Conservation (phyloP, 1,140 invertebrate species). For the Chelonus insularis region DNA sequence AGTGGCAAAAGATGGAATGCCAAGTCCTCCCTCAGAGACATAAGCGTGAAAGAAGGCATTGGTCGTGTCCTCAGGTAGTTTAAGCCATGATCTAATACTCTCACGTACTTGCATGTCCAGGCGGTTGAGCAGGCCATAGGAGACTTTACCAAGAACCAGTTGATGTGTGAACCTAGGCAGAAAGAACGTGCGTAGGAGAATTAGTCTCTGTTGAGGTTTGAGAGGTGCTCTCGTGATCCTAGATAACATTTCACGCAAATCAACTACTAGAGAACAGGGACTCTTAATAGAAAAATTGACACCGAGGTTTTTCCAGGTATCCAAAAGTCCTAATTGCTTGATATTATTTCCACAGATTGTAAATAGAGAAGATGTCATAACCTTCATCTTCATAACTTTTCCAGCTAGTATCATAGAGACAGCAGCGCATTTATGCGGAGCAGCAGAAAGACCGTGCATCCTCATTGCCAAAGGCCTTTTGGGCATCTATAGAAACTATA, state of each 20-base stretch:
- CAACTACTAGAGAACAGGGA: slow-evolving; percentile 9
- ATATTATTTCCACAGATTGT: slow-evolving; percentile 19
- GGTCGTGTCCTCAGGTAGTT: neutral
- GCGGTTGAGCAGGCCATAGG: neutral
- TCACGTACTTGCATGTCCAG: neutral
- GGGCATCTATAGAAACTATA: slow-evolving; percentile 25
- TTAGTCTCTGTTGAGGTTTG: slow-evolving; percentile 44
- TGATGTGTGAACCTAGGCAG: slow-evolving; percentile 31
- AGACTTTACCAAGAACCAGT: slow-evolving; percentile 20
- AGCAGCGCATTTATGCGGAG: neutral
- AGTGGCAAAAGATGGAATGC: neutral
- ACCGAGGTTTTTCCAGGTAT: slow-evolving; percentile 49
- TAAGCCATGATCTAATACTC: neutral
- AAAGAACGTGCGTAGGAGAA: slow-evolving; percentile 35
- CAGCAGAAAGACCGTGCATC: neutral
- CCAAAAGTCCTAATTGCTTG: too few relatives aligned
- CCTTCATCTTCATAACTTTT: neutral
- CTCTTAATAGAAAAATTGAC: slow-evolving; percentile 37
- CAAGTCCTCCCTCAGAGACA: neutral
- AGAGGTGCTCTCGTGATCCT: slow-evolving; percentile 42
- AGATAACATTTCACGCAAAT: slow-evolving; percentile 15
- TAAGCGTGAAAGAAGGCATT: slow-evolving; percentile 1
- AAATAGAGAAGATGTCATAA: neutral
- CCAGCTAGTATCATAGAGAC: neutral
- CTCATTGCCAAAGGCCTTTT: slow-evolving; percentile 46